Evolutionary conservation across 2,797 vertebrate species (phyloP), one percentile per base, ranked within the genome.

Genomic region (Pipistrellus kuhlii): DNA sequence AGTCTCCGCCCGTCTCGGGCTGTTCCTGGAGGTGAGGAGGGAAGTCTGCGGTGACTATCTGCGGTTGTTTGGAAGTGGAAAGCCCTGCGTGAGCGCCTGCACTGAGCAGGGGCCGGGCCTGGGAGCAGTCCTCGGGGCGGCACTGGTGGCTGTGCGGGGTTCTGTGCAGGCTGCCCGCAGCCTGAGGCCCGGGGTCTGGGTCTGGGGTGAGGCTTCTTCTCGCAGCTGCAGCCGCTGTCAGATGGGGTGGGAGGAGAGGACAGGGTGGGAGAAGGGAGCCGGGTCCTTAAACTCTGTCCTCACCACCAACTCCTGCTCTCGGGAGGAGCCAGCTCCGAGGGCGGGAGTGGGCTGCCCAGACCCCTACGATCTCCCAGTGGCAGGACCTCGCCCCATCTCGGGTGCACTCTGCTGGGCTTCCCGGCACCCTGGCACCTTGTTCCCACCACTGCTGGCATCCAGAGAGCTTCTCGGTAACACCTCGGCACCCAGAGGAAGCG

Each of bases 21-120:
- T 81, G 6, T 96, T 97, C 95, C 85, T 95, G 93, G 91, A 97
- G 94, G 95, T 73, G 85, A 84, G 41, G 55, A 48, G 66, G 62
- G 48, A 80, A 18, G 77, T 10, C 21, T 44, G 15, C 95, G 41
- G 83, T 95, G 35, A 81, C 78, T 48, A 59, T 85, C 88, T 77
- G 75, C 13, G 17, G 55, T 95, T 93, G 93, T 93, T 96, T 94
- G 71, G 77, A 95, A 93, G 55, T 69, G 78, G 93, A 83, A 94
- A 92, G 55, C 57, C 14, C 96, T 90, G 90, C 71, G 91, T 92
- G 84, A 94, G 85, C 77, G 62, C 12, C 91, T 66, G 91, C 88
- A 35, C 84, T 64, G 69, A 35, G 76, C 75, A 32, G 83, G 69
- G 76, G 68, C 88, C 76, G 59, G n/a, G 17, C 66, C 27, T 30